Percentiles rank a stretch among this genome's conserved stretches.
These are phyloP conservation scores for Entomobrya multifasciata DNA, from an alignment of 2,888 invertebrate species.

Conservation along the genomic window DNA sequence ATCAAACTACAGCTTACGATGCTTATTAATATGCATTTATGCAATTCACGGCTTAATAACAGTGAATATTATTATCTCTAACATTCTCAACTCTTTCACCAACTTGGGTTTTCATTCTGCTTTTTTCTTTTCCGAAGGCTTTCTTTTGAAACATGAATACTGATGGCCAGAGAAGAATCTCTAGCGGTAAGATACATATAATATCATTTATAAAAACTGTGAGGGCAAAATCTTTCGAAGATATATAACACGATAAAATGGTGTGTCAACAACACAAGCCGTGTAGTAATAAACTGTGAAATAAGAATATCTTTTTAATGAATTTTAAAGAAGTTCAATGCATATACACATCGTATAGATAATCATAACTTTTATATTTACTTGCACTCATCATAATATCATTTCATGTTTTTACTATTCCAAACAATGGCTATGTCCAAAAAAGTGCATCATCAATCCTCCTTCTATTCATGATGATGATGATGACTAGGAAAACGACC, in stretches of 20 bases:
- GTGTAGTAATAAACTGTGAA: neutral
- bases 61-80: conserved; percentile 41
- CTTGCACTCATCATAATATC: neutral
- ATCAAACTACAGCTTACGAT: neutral
- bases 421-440: conserved; percentile 32
- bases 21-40: conserved; percentile 41
- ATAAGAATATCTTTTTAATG: conserved; percentile 15
- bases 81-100: conserved; percentile 8
- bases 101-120: conserved; percentile 4
- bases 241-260: no score
- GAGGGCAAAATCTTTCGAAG: conserved; percentile 45
- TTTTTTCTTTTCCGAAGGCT: conserved; percentile 31
- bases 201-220: neutral
- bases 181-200: neutral
- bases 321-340: conserved; percentile 9
- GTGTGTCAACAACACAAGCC: neutral
- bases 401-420: neutral
- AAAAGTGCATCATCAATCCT: conserved; percentile 58
- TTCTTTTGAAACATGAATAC: neutral
- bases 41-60: conserved; percentile 39
- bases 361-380: neutral
- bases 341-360: neutral
- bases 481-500: conserved; percentile 27
- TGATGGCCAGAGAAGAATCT: neutral
- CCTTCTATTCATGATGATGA: neutral